These are phyloP conservation scores for Encarsia formosa DNA, from an alignment of 2,888 invertebrate species.

Conservation along the genomic window DNA sequence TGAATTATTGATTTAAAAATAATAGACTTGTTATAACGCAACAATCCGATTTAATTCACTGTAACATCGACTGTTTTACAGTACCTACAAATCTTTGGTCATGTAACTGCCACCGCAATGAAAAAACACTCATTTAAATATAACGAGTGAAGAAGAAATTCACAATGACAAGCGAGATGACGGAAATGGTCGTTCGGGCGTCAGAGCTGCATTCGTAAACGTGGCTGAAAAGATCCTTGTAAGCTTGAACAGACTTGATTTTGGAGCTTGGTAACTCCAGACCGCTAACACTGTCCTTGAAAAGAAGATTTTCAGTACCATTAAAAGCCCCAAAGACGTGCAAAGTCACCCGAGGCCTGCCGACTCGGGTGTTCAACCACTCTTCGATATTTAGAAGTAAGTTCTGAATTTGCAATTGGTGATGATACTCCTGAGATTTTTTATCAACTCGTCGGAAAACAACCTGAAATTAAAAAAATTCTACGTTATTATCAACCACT, in stretches of 20 bases:
- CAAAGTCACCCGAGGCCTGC: constrained; percentile 47
- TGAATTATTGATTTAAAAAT: no score
- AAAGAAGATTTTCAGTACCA: constrained; percentile 56
- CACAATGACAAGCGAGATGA: background rate
- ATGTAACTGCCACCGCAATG: no score
- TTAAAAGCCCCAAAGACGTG: constrained; percentile 60
- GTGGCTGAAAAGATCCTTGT: constrained; percentile 56
- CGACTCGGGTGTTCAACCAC: constrained; percentile 55
- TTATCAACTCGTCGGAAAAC: constrained; percentile 38
- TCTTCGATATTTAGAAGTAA: constrained; percentile 53
- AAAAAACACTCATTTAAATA: background rate
- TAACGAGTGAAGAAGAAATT: background rate
- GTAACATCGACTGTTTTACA: no score
- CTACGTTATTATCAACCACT: background rate
- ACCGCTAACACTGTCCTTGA: constrained; percentile 62
- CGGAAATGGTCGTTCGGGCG: background rate
- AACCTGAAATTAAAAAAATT: constrained; percentile 33
- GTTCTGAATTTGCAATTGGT: constrained; percentile 33
- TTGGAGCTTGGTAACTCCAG: constrained; percentile 52
- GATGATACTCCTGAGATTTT: no score
- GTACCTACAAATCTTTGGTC: no score
- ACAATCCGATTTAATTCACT: no score
- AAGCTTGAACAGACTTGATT: constrained; percentile 55
- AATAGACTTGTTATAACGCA: no score
- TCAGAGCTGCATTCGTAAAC: constrained; percentile 47